These are phyloP conservation scores for Sympetrum striolatum DNA, from an alignment of 2,888 invertebrate genomes.

Conservation along the genomic window DNA sequence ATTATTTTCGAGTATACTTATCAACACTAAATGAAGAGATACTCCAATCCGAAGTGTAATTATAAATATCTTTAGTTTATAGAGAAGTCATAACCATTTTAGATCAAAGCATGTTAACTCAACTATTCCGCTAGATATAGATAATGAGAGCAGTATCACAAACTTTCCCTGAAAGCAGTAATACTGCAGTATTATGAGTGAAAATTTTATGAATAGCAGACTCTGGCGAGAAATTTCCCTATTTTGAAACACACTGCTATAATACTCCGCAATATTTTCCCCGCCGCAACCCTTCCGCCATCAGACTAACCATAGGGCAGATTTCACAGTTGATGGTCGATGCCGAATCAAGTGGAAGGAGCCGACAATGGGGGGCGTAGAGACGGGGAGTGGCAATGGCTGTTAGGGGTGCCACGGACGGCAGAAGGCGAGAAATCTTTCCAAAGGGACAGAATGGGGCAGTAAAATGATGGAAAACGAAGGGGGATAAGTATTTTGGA, in stretches of 20 bases:
- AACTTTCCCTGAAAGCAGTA: too few relatives aligned
- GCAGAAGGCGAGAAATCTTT: neutral
- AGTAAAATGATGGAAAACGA: neutral
- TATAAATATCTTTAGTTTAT: too few relatives aligned
- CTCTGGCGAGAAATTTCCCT: neutral
- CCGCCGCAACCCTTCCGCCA: neutral
- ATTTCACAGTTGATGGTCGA: slow-evolving; percentile 34
- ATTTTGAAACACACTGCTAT: neutral
- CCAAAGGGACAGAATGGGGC: neutral
- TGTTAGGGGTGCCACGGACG: neutral
- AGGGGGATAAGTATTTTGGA: neutral
- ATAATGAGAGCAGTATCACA: too few relatives aligned
- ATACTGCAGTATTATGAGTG: too few relatives aligned
- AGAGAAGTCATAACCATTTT: too few relatives aligned
- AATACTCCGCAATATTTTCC: neutral
- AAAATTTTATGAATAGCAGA: too few relatives aligned
- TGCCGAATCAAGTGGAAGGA: slow-evolving; percentile 6
- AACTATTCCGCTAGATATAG: too few relatives aligned
- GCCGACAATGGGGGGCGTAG: neutral
- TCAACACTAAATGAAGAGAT: too few relatives aligned
- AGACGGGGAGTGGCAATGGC: neutral
- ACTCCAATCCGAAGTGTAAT: too few relatives aligned
- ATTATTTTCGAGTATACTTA: too few relatives aligned
- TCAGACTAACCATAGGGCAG: neutral
- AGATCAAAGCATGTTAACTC: too few relatives aligned